phyloP scores from a whole-genome alignment of 1,140 invertebrate species.

The Achroia grisella region DNA sequence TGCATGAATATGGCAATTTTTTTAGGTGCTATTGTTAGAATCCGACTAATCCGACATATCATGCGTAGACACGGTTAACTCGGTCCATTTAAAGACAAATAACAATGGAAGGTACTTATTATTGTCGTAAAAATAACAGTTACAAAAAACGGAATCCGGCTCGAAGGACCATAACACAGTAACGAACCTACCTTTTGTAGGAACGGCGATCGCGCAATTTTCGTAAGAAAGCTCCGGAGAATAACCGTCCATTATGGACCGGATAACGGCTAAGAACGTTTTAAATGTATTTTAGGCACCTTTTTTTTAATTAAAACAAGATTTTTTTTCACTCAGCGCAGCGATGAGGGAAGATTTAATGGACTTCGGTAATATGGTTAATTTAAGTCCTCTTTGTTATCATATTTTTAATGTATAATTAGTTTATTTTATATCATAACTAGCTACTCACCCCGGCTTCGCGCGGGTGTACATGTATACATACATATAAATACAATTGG shows the following conservation, averaged over 20 bases:
- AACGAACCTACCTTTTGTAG: background rate
- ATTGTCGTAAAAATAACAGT: background rate
- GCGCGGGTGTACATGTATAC: too few species aligned
- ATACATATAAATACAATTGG: too few species aligned
- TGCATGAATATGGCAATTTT: too few species aligned
- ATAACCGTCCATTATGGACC: background rate
- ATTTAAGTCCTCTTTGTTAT: background rate
- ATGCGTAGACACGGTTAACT: too few species aligned
- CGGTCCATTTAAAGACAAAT: too few species aligned
- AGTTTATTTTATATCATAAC: too few species aligned
- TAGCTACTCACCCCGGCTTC: too few species aligned
- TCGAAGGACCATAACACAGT: constrained; percentile 2
- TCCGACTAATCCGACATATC: too few species aligned
- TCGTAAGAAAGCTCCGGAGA: background rate
- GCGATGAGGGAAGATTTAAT: background rate
- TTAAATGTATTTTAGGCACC: background rate
- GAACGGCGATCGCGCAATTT: constrained; percentile 1
- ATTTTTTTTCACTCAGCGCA: background rate
- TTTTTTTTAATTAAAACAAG: constrained; percentile 1
- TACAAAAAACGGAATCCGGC: background rate
- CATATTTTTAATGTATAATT: too few species aligned
- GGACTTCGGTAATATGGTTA: background rate
- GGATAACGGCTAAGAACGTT: background rate
- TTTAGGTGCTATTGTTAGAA: too few species aligned
- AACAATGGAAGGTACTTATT: background rate